Percentiles rank a stretch among this genome's conserved stretches.
phyloP scores from a whole-genome alignment of 2,888 invertebrate genomes.

The Ornithoptera alexandrae region DNA sequence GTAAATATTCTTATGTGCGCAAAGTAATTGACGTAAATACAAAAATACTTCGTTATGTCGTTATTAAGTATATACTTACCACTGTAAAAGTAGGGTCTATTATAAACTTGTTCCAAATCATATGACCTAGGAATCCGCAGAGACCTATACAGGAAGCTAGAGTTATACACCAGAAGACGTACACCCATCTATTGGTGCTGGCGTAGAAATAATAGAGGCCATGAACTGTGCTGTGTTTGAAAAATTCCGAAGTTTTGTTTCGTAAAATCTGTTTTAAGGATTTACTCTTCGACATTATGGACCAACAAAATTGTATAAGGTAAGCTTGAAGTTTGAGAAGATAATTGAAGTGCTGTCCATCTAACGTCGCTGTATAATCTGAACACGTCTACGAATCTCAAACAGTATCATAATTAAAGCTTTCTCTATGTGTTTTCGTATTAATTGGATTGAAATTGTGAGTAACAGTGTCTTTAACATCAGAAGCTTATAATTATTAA shows the following conservation, averaged over 20 bases:
- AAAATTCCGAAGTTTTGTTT: slow-evolving; percentile 46
- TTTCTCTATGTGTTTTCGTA: no score
- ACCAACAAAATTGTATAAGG: background rate
- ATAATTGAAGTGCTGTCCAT: no score
- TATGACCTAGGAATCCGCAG: slow-evolving; percentile 57
- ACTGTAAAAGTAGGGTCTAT: slow-evolving; percentile 67
- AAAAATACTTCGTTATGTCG: background rate
- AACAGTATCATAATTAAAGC: no score
- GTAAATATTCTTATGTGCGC: no score
- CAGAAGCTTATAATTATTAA: background rate
- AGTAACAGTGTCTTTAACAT: no score
- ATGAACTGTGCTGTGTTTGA: slow-evolving; percentile 57
- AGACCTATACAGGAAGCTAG: slow-evolving; percentile 47
- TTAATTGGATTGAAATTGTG: no score
- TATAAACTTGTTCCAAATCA: slow-evolving; percentile 65
- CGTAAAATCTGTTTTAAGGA: slow-evolving; percentile 28
- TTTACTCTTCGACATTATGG: background rate
- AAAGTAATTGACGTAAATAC: no score
- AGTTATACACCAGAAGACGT: slow-evolving; percentile 49
- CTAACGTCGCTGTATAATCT: no score
- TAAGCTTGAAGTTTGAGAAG: no score
- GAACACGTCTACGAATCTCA: no score
- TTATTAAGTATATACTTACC: slow-evolving; percentile 45
- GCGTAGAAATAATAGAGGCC: slow-evolving; percentile 58
- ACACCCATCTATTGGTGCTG: slow-evolving; percentile 39